These are phyloP conservation scores for Bimastos eiseni DNA, from an alignment of 2,888 invertebrate species.

Conservation along the genomic window DNA sequence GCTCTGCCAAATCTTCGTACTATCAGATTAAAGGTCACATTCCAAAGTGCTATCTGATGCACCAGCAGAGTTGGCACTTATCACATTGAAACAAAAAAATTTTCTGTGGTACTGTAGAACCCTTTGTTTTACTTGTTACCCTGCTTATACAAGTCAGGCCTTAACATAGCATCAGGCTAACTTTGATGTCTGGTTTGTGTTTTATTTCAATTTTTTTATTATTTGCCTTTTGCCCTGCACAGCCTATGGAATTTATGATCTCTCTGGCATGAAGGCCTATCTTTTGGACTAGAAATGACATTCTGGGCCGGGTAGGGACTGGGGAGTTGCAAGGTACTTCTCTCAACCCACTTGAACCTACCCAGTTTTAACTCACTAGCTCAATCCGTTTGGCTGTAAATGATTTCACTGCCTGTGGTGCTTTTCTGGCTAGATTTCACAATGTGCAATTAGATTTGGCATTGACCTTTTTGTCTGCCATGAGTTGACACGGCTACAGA, in stretches of 20 bases:
- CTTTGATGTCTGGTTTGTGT: background rate
- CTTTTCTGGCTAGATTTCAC: background rate
- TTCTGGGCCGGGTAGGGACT: background rate
- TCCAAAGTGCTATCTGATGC: constrained; percentile 10
- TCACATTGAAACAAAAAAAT: background rate
- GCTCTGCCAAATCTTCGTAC: background rate
- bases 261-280: background rate
- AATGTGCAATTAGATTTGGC: constrained; percentile 13
- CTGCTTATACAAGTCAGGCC: background rate
- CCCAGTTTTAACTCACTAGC: background rate
- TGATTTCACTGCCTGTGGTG: constrained; percentile 13
- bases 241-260: background rate
- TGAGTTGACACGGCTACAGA: background rate
- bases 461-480: background rate
- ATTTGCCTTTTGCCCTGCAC: background rate
- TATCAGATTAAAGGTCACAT: background rate
- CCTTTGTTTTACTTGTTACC: constrained; percentile 13
- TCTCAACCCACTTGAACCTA: background rate
- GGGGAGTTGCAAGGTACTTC: background rate
- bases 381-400: background rate
- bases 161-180: background rate
- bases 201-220: background rate
- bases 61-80: background rate
- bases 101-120: background rate
- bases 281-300: background rate